Evolutionary conservation across 2,888 invertebrate species (phyloP), one percentile per base, ranked within the genome.

Genomic region (Strigamia transsilvanica): DNA sequence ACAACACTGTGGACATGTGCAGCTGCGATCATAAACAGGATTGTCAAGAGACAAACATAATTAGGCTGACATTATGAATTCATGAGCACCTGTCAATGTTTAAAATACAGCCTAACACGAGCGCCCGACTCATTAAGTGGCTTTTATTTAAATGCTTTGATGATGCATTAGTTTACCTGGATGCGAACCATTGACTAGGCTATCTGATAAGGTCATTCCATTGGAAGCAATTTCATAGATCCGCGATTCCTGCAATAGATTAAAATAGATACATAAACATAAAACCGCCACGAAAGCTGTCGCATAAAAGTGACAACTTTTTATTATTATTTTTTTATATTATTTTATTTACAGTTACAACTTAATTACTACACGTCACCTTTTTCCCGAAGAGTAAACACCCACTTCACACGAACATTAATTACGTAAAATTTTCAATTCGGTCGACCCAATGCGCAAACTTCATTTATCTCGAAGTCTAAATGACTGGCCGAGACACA

Each of bases 191-290:
- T 83, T 83, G 32, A 83, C 61, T n/a, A 84, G 23, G 15, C 80
- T 80, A 34, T 83, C 84, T 32, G 82, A 73, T 34, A 84, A 27
- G n/a, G 81, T 84, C 80, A 87, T 84, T 21, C 88, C 88, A 82
- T 85, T 86, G 82, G 85, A 85, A 82, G 87, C 87, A 86, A 95
- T 94, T 90, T 96, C 96, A 88, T 97, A 97, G 86, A 97, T 97
- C 87, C 96, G 93, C n/a, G 96, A 96, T 88, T 97, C 87, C 87
- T 87, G 83, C 7, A 78, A 78, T 27, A 78, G 78, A 32, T 78
- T 32, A 78, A 18, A 78, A 78, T 2, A 32, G 13, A 13, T 42
- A 42, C 13, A 27, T 27, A 38, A 10, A 38, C 9, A 38, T 38
- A 38, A 38, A 38, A 38, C 38, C 6, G 10, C 38, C 46, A 46